These are phyloP conservation scores for Epizoanthus fatuus DNA, from an alignment of 92 coral and sea anemone genomes.

Conservation along the genomic window DNA sequence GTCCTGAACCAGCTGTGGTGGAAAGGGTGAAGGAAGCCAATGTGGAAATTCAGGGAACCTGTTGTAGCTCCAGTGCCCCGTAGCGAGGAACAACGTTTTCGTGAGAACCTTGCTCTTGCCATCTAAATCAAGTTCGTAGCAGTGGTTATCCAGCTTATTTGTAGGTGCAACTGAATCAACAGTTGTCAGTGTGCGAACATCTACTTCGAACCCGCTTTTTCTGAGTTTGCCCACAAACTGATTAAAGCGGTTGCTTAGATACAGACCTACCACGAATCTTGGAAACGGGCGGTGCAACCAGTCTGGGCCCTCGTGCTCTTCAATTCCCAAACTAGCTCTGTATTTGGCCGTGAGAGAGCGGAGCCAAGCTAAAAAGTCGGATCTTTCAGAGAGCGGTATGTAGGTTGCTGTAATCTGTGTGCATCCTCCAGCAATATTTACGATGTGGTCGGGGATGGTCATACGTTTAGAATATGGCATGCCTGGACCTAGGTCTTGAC, in stretches of 20 bases:
- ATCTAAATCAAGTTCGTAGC: neutral
- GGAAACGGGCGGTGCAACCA: constrained; percentile 60
- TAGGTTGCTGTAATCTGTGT: constrained; percentile 50
- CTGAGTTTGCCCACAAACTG: constrained; percentile 42
- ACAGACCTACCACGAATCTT: constrained; percentile 55
- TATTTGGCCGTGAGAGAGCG: constrained; percentile 40
- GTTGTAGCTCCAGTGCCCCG: constrained; percentile 61
- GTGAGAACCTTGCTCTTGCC: neutral
- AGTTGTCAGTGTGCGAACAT: constrained; percentile 16
- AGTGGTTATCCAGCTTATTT: neutral
- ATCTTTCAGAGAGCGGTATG: constrained; percentile 47
- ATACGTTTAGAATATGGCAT: neutral
- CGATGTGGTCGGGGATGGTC: neutral
- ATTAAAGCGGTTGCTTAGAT: constrained; percentile 60
- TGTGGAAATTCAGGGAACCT: constrained; percentile 49
- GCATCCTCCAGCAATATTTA: constrained; percentile 36
- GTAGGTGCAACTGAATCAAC: constrained; percentile 20
- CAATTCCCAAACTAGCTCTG: constrained; percentile 36
- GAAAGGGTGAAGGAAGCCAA: constrained; percentile 59
- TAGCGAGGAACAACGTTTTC: constrained; percentile 41
- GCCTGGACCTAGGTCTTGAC: constrained; percentile 13
- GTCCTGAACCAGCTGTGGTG: constrained; percentile 34
- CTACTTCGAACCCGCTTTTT: constrained; percentile 46
- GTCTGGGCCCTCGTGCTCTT: constrained; percentile 24
- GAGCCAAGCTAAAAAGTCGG: constrained; percentile 54